Evolutionary conservation across 2,888 invertebrate species (phyloP), one percentile per base, ranked within the genome.

Genomic region (Smittia aterrima): DNA sequence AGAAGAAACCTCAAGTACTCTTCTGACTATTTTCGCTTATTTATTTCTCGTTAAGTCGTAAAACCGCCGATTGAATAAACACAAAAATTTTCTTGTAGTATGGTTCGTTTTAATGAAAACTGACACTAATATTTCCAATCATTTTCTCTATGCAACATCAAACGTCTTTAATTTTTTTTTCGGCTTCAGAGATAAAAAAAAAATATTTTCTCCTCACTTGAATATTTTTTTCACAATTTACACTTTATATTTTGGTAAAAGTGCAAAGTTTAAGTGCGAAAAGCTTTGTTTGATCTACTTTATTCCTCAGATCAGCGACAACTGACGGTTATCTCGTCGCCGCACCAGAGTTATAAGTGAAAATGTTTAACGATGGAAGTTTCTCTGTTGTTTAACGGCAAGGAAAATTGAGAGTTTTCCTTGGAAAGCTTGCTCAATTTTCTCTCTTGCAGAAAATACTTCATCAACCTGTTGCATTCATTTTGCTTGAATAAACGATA

Each of bases 401-500:
- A 47, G 47, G 62, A 64, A n/a, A 25, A 64, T 64, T 64, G 27
- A 27, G 2, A 62, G 6, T 62, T 62, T 62, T 62, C n/a, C 54
- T 9, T 64, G 64, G 27, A 27, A 64, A 27, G 25, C 18, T 40
- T 13, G 27, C 40, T 32, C 24, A 64, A 2, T 66, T 22, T 66
- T 32, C n/a, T 16, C 11, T 66, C 66, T 20, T 38, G 16, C 1
- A 11, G 9, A 3, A 38, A 40, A 47, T 47, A n/a, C n/a, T 47
- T 32, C 1, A 40, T 40, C 66, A 66, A 66, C 66, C 66, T 66
- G 66, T 66, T 66, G 66, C 40, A 20, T 66, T 18, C 20, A 22
- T 18, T 38, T 38, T 9, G 32, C 32, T 9, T 32, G 9, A 32
- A 9, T 6, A 32, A 9, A 6, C 9, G 32, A 32, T 32, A 9